Evolutionary conservation across 92 coral and sea anemone species (phyloP), one percentile per base, ranked within the genome.

Genomic region (Muricea muricata): DNA sequence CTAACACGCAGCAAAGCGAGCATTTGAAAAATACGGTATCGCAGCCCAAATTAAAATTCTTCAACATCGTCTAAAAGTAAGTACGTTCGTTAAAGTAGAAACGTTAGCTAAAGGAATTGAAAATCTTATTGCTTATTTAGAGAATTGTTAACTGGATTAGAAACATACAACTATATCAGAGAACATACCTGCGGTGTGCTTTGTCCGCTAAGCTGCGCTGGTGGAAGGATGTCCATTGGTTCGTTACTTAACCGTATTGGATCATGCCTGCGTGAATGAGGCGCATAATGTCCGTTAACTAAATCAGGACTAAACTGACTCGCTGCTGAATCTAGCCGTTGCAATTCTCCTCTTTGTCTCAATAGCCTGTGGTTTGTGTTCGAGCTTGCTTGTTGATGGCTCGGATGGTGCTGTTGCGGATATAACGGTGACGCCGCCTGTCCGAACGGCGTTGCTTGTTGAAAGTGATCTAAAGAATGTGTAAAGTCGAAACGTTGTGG

Each of bases 401-500:
- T 86, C 83, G 83, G 98, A 75, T 73, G 98, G 77, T 73, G 97
- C 32, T 97, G 88, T 54, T 84, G 93, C 12, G 97, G 92, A 66
- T 93, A 93, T 75, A 91, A 93, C 29, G 88, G 79, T 15, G 99
- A 89, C 5, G 94, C 94, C n/a, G 86, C 93, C 83, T 93, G 95
- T 30, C 93, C 88, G 86, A 90, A 97, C 79, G 93, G 97, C 83
- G 93, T 91, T 35, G 97, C 86, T 69, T 34, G 89, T 57, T 90
- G 96, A 87, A 87, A 92, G 71, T 92, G 97, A 74, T 97, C 99
- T n/a, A 97, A 87, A 78, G 98, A 91, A 76, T 94, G 99, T 32
- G 92, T 87, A 79, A 97, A 93, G 90, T 97, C 99, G 88, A 97
- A 97, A 80, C 99, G 86, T 79, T 94, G 99, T 55, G 91, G 99